These are phyloP conservation scores for Ctenochaetus hawaiiensis DNA, from an alignment of 2,797 vertebrate genomes.

Conservation along the genomic window DNA sequence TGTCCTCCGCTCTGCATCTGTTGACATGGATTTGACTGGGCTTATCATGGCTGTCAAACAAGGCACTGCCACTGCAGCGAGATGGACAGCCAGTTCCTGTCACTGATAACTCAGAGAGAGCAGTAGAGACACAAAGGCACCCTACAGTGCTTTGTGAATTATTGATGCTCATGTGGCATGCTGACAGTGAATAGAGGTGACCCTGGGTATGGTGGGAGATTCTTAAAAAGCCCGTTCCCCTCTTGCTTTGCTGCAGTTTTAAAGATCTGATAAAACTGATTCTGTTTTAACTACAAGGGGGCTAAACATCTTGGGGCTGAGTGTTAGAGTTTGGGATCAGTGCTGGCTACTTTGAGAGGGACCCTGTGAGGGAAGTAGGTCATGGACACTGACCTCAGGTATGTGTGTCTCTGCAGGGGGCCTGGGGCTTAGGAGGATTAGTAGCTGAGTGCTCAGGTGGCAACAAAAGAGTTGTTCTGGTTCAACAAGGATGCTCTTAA, in stretches of 20 bases:
- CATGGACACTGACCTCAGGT: conserved; percentile 73
- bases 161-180: conserved; percentile 78
- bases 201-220: conserved; percentile 54
- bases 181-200: conserved; percentile 65
- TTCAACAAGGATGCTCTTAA: conserved; percentile 62
- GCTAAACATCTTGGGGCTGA: conserved; percentile 25
- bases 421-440: conserved; percentile 60
- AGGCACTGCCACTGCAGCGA: conserved; percentile 47
- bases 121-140: conserved; percentile 71
- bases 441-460: conserved; percentile 66
- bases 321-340: conserved; percentile 37
- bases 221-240: conserved; percentile 42
- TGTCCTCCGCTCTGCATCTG: conserved; percentile 56
- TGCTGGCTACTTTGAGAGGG: conserved; percentile 23
- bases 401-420: conserved; percentile 76
- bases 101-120: conserved; percentile 71
- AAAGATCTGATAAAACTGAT: conserved; percentile 34
- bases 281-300: conserved; percentile 22
- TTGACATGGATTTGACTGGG: conserved; percentile 60
- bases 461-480: conserved; percentile 67
- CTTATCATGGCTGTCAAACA: conserved; percentile 62
- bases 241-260: conserved; percentile 30
- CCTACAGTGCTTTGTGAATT: conserved; percentile 79
- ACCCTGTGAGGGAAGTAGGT: conserved; percentile 59
- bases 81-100: conserved; percentile 70